Conservation (phyloP, 2,113 vertebrate genomes). For the Alethe diademata region DNA sequence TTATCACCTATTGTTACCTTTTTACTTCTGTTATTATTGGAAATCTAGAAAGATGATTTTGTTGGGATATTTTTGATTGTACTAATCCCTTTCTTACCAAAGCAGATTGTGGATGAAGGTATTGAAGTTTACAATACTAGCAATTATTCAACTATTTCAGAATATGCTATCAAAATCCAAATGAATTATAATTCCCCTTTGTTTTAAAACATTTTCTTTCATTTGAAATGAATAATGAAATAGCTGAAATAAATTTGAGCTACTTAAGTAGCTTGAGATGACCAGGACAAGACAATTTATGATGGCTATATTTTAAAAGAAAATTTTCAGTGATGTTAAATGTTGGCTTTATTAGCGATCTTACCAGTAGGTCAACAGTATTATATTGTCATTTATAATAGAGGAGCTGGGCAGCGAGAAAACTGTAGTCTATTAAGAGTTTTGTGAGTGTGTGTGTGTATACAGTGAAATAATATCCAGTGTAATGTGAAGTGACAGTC, state of each 20-base stretch:
- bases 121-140: not conserved
- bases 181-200: not conserved
- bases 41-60: not conserved
- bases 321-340: conserved; percentile 62
- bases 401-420: conserved; percentile 69
- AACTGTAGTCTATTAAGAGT: conserved; percentile 81
- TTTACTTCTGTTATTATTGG: not conserved
- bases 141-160: not conserved
- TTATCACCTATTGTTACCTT: not conserved
- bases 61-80: not conserved
- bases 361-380: conserved; percentile 53
- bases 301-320: conserved; percentile 5
- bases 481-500: conserved; percentile 89
- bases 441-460: conserved; percentile 75
- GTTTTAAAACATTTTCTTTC: not conserved
- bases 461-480: conserved; percentile 84
- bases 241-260: not conserved
- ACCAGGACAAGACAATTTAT: conserved; percentile 42
- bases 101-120: not conserved
- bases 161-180: not conserved
- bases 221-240: not conserved
- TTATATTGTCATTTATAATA: conserved; percentile 79
- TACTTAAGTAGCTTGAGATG: not conserved
- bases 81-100: not conserved
- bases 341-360: conserved; percentile 55